phyloP scores from a whole-genome alignment of 2,113 vertebrate species.

The Chloebia gouldiae region DNA sequence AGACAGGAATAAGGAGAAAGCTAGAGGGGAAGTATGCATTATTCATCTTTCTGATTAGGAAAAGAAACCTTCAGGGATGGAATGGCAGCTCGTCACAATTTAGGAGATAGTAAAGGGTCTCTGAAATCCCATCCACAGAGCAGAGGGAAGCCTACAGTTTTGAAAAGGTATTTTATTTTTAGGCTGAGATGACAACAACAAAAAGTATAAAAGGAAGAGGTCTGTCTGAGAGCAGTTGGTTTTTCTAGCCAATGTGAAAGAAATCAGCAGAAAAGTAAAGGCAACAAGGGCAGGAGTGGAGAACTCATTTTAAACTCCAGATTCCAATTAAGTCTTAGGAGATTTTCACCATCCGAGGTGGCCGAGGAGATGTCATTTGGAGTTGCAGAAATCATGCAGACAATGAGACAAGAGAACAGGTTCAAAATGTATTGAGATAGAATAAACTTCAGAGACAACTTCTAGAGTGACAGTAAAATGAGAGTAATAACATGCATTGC shows the following conservation, averaged over 20 bases:
- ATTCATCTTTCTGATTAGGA: not conserved
- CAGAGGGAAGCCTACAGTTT: not conserved
- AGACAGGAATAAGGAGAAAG: not conserved
- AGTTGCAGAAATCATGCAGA: not conserved
- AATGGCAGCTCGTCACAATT: not conserved
- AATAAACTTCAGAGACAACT: not conserved
- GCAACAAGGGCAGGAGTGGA: not conserved
- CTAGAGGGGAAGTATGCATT: not conserved
- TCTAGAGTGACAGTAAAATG: not conserved
- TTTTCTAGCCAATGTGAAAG: slow-evolving; percentile 17
- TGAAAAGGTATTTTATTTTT: slow-evolving; percentile 8
- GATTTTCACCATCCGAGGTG: slow-evolving; percentile 12
- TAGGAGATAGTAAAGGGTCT: not conserved
- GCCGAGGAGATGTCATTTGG: not conserved
- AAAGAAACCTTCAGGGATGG: not conserved
- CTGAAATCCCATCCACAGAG: not conserved
- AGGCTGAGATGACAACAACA: not conserved
- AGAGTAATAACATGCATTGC: not conserved
- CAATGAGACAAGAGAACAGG: not conserved
- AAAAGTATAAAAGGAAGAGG: not conserved
- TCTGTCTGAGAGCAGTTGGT: not conserved
- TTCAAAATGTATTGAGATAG: not conserved
- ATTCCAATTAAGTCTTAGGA: slow-evolving; percentile 3
- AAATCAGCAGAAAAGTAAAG: slow-evolving; percentile 6
- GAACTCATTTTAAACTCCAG: slow-evolving; percentile 6